Percentiles rank a stretch among this genome's conserved stretches.
Evolutionary conservation across 2,797 vertebrate genomes (phyloP).

Genomic region (Alcedo atthis): DNA sequence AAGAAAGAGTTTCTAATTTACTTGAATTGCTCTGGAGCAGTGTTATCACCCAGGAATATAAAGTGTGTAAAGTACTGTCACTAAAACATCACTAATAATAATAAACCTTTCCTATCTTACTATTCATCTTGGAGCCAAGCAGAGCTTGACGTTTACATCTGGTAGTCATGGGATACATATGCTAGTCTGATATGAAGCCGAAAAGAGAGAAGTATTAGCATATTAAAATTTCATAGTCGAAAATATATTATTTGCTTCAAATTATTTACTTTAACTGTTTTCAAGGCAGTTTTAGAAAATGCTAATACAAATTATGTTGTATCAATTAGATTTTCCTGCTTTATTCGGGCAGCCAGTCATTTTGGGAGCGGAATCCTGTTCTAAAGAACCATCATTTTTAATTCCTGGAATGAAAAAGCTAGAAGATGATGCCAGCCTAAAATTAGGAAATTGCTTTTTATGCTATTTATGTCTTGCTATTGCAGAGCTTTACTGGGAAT

Average conservation of each 20-base stretch:
- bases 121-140: background rate
- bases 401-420: background rate
- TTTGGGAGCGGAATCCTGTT: background rate
- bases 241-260: constrained; percentile 25
- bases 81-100: constrained; percentile 24
- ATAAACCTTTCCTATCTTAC: constrained; percentile 38
- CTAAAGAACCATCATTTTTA: background rate
- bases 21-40: constrained; percentile 21
- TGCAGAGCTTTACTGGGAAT: background rate
- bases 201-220: background rate
- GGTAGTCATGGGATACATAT: background rate
- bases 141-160: constrained; percentile 33
- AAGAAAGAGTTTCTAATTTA: constrained; percentile 44
- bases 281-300: background rate
- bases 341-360: background rate
- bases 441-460: constrained; percentile 39
- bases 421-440: constrained; percentile 33
- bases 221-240: background rate
- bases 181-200: background rate
- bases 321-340: background rate
- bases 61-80: constrained; percentile 2
- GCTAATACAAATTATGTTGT: background rate
- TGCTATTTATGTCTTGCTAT: constrained; percentile 1
- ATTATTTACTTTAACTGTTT: constrained; percentile 14
- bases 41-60: background rate